Evolutionary conservation across 1,140 invertebrate species (phyloP), one percentile per base, ranked within the genome.

Genomic region (Pseudomyrmex pallidus): DNA sequence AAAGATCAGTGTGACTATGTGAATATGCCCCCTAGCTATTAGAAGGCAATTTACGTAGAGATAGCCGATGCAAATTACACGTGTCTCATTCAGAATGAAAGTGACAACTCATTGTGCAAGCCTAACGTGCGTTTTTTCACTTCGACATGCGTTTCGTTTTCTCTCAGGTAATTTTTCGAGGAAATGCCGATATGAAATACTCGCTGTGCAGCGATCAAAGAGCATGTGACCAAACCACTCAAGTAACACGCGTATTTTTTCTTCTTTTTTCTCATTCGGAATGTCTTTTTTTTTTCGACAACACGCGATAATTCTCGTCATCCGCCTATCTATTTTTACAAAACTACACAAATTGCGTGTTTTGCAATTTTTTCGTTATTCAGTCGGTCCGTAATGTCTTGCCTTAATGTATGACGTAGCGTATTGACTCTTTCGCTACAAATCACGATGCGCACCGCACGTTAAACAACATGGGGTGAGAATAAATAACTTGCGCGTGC

Each of bases 1-100:
- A 80, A 68, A 83, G 88, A 92, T 93, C 90, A 90, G 90, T 94
- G 93, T 93, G 92, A 93, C 90, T 91, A 91, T 93, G 92, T 93
- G 92, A 93, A 93, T 94, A 93, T 85, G 85, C 82, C 85, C 35
- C 59, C 83, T 82, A 80, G 82, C 59, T 35, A 73, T 90, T 90
- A 88, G 85, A 84, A 66, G 85, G 87, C 88, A 85, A 86, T 86
- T 86, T 87, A 88, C 87, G 88, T 89, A 89, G 83, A 74, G 77
- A 82, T 90, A 91, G 89, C 74, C 86, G 86, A 85, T 85, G 84
- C 64, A 84, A 86, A 86, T 83, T 74, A 88, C 68, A 86, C 68
- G 74, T 87, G 74, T 88, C 59, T 87, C 54, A 84, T 78, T 85
- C 74, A 88, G 74, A 85, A 85, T 12, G 48, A 72, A 82, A 74